Evolutionary conservation across 2,888 invertebrate genomes (phyloP), one percentile per base, ranked within the genome.

Genomic region (Coleophora deauratella): DNA sequence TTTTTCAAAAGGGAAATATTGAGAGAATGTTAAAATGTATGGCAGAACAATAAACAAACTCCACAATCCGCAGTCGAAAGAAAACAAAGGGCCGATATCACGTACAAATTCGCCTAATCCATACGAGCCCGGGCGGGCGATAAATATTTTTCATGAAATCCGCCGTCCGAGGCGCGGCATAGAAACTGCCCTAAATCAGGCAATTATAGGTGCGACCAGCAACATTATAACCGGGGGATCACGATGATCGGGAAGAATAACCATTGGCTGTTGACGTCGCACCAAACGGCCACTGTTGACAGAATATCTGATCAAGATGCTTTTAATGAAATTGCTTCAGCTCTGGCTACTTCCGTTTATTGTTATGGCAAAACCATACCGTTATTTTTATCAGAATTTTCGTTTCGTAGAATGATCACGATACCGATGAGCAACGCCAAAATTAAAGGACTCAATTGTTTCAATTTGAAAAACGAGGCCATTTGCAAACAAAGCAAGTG

Each of bases 141-240:
- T 84, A 84, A 82, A 85, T 85, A 84, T 84, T 78, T 80, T 73
- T 72, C 76, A 75, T 76, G 78, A 77, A 81, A 78, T 80, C 81
- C 75, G 62, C 54, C 60, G 62, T 54, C 67, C 62, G 58, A 63
- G 62, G 61, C 60, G 60, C 51, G 73, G 84, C 82, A 85, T 85
- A 75, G 77, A 82, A 84, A 85, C 78, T 63, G 78, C 79, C 61
- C 65, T 73, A 76, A 84, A 85, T 73, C 71, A 84, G 84, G 79
- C 85, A 79, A 82, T 84, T 80, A 81, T 77, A 78, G 81, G 79
- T 76, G 80, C 66, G 70, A 66, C 70, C 70, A 76, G 80, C 74
- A 74, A 74, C 77, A 77, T 76, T 72, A 74, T 75, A 76, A 76
- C 70, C 63, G 62, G 63, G 74, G 78, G 79, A 75, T 77, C 78